phyloP scores from a whole-genome alignment of 2,888 invertebrate genomes.

The Polyommatus iphigenia region DNA sequence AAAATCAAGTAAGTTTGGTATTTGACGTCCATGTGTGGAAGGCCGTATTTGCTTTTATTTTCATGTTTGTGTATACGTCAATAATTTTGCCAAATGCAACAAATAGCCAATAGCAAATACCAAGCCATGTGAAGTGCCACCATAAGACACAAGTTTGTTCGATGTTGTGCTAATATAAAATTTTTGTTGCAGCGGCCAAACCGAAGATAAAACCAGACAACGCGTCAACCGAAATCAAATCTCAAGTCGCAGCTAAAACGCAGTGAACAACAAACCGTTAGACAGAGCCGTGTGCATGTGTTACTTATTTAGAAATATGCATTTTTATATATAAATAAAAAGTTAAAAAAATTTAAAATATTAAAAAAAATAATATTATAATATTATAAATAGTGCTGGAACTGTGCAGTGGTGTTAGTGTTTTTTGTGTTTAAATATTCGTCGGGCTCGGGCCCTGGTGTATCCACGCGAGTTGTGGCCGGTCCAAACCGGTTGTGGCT shows the following conservation, averaged over 20 bases:
- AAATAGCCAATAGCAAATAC: too few species aligned
- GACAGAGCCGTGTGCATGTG: conserved; percentile 40
- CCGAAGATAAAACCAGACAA: conserved; percentile 62
- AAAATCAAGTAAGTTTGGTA: too few species aligned
- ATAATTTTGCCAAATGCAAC: too few species aligned
- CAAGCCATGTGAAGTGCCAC: too few species aligned
- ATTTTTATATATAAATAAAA: conserved; percentile 45
- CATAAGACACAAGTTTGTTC: background rate
- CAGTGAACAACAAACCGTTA: conserved; percentile 51
- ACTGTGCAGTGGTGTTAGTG: conserved; percentile 38
- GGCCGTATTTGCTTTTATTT: too few species aligned
- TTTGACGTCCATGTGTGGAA: too few species aligned
- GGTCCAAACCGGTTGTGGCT: conserved; percentile 33
- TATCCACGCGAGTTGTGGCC: background rate
- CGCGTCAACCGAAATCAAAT: conserved; percentile 50
- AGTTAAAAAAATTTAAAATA: conserved; percentile 43
- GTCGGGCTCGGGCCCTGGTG: conserved; percentile 38
- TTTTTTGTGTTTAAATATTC: conserved; percentile 37
- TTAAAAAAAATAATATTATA: conserved; percentile 38
- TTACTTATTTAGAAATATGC: conserved; percentile 44
- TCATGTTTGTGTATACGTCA: too few species aligned
- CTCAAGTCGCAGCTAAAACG: conserved; percentile 52
- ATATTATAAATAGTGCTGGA: conserved; percentile 36
- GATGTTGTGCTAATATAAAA: background rate
- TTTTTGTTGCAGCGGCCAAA: conserved; percentile 51